A percentile compares a stretch with the other conserved stretches of the same genome.
These are phyloP conservation scores for Aeoliscus strigatus DNA, from an alignment of 2,797 vertebrate species.

Conservation along the genomic window DNA sequence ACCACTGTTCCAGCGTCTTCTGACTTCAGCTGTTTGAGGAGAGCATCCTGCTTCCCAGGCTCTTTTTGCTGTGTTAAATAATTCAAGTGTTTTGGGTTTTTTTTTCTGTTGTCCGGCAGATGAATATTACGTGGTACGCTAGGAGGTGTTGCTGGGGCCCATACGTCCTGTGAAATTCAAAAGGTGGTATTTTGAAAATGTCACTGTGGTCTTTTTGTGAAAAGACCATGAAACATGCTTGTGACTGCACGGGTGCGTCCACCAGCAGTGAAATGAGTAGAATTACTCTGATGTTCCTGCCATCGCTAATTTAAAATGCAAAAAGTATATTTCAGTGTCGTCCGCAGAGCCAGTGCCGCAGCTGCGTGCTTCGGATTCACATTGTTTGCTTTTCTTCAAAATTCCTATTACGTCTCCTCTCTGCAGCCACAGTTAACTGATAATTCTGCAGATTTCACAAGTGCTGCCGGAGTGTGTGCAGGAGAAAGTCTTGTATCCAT, in stretches of 20 bases:
- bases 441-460: constrained; percentile 5
- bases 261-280: background rate
- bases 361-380: constrained; percentile 9
- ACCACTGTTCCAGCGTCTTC: constrained; percentile 13
- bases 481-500: background rate
- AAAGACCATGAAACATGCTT: constrained; percentile 3
- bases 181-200: background rate
- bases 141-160: too few relatives aligned
- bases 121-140: constrained; percentile 33
- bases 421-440: constrained; percentile 15
- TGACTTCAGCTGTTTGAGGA: constrained; percentile 12
- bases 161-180: too few relatives aligned
- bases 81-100: constrained; percentile 58
- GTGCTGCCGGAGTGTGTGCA: constrained; percentile 6
- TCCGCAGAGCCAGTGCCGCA: background rate
- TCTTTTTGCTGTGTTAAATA: constrained; percentile 52
- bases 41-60: constrained; percentile 28
- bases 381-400: constrained; percentile 19
- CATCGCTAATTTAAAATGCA: constrained; percentile 17
- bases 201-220: background rate
- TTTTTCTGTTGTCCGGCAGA: constrained; percentile 41
- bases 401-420: constrained; percentile 7
- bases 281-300: background rate
- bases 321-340: constrained; percentile 13
- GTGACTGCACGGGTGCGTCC: background rate